Evolutionary conservation across 2,888 invertebrate genomes (phyloP).

Genomic region (Harmothoe impar): DNA sequence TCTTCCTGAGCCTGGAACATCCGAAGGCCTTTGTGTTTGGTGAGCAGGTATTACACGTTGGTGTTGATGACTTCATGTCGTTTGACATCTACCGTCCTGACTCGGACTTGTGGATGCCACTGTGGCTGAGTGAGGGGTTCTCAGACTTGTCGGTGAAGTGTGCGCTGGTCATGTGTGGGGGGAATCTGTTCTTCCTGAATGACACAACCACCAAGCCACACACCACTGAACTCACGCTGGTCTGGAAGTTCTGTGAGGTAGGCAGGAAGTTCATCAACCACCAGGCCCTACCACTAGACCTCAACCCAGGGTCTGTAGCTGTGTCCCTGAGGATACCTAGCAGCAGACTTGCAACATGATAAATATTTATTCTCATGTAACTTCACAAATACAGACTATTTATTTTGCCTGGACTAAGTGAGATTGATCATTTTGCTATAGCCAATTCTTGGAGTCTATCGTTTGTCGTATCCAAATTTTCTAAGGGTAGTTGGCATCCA

Average conservation of each 20-base stretch:
- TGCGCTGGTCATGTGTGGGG: neutral
- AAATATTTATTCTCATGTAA: too few species aligned
- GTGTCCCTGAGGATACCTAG: neutral
- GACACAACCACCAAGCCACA: neutral
- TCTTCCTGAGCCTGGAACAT: neutral
- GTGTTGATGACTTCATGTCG: neutral
- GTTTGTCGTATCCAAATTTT: too few species aligned
- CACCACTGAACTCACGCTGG: neutral
- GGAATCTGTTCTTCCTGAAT: conserved; percentile 7
- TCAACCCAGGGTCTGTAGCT: neutral
- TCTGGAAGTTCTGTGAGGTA: neutral
- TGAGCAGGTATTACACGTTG: neutral
- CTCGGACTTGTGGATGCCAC: neutral
- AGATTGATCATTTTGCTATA: too few species aligned
- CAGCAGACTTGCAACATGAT: neutral
- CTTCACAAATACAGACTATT: too few species aligned
- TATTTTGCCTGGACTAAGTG: too few species aligned
- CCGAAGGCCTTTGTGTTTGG: neutral
- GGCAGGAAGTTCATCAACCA: neutral
- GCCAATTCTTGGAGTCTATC: too few species aligned
- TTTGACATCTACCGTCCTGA: conserved; percentile 18
- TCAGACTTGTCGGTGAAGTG: neutral
- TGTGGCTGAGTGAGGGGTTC: conserved; percentile 39
- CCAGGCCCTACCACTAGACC: neutral
- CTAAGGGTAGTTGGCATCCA: too few species aligned